Conservation (phyloP, 1,140 invertebrate genomes). For the Whitmania pigra region DNA sequence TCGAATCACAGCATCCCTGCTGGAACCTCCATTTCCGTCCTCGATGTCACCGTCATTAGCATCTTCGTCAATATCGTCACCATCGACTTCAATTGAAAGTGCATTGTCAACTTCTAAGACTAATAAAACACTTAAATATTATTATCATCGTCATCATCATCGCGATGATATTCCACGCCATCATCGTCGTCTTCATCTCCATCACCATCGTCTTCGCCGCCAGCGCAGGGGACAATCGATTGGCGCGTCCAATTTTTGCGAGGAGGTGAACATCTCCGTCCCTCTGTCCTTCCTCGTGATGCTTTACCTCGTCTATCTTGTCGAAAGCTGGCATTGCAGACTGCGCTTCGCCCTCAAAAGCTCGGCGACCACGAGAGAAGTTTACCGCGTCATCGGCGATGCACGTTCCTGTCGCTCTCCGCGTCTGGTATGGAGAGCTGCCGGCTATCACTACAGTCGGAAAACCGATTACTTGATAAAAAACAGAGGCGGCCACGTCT, state of each 20-base stretch:
- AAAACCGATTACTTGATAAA: constrained; percentile 56
- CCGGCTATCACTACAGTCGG: constrained; percentile 71
- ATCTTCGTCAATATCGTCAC: background rate
- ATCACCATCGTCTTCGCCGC: background rate
- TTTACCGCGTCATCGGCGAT: constrained; percentile 55
- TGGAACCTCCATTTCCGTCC: background rate
- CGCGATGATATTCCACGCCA: background rate
- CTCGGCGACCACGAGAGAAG: constrained; percentile 53
- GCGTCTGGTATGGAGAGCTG: constrained; percentile 75
- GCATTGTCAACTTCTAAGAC: background rate
- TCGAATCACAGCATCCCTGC: background rate
- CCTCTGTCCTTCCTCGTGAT: constrained; percentile 67
- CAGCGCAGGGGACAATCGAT: background rate
- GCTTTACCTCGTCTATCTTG: constrained; percentile 67
- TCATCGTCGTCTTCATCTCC: background rate
- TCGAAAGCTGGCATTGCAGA: constrained; percentile 67
- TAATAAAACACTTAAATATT: background rate
- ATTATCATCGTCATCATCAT: background rate
- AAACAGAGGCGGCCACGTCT: constrained; percentile 66
- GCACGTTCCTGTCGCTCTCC: constrained; percentile 57
- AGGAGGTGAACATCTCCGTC: constrained; percentile 72
- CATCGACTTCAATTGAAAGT: background rate
- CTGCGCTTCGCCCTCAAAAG: constrained; percentile 53
- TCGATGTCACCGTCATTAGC: background rate
- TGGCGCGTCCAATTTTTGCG: constrained; percentile 49